Evolutionary conservation across 2,797 vertebrate species (phyloP).

Genomic region (Gambusia yucatana): DNA sequence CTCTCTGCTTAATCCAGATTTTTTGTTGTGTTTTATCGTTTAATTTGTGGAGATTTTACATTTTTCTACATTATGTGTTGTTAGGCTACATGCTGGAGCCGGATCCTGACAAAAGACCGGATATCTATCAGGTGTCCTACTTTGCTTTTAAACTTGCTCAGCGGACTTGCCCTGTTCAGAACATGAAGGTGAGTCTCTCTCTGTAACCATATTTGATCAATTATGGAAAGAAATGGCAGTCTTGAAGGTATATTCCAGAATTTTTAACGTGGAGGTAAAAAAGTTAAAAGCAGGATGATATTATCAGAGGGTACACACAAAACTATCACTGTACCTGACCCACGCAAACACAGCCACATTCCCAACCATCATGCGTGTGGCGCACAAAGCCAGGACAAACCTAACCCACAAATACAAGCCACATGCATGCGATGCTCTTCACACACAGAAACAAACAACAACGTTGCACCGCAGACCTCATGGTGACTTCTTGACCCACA

Average conservation of each 20-base stretch:
- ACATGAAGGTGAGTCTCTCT: slow-evolving; percentile 87
- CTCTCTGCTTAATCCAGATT: slow-evolving; percentile 20
- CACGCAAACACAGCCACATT: too few relatives aligned
- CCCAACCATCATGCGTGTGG: too few relatives aligned
- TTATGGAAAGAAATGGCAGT: not conserved
- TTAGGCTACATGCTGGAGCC: slow-evolving; percentile 98
- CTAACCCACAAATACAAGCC: too few relatives aligned
- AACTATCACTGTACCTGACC: too few relatives aligned
- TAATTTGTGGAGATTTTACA: not conserved
- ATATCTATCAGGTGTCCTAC: slow-evolving; percentile 96
- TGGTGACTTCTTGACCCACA: too few relatives aligned
- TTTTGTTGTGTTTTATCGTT: not conserved
- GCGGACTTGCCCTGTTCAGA: slow-evolving; percentile 92
- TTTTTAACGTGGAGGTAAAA: not conserved
- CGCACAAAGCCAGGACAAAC: too few relatives aligned
- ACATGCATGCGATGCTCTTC: too few relatives aligned
- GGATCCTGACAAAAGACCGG: slow-evolving; percentile 95
- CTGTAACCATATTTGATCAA: slow-evolving; percentile 29
- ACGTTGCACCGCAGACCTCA: too few relatives aligned
- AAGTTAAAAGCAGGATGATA: not conserved
- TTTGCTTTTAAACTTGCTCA: slow-evolving; percentile 94
- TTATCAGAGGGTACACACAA: too few relatives aligned
- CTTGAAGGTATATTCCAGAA: not conserved
- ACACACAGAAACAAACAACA: too few relatives aligned
- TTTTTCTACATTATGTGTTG: not conserved